Base-by-base conservation (phyloP, 2,888 invertebrate species). In the Cotesia congregata region DNA sequence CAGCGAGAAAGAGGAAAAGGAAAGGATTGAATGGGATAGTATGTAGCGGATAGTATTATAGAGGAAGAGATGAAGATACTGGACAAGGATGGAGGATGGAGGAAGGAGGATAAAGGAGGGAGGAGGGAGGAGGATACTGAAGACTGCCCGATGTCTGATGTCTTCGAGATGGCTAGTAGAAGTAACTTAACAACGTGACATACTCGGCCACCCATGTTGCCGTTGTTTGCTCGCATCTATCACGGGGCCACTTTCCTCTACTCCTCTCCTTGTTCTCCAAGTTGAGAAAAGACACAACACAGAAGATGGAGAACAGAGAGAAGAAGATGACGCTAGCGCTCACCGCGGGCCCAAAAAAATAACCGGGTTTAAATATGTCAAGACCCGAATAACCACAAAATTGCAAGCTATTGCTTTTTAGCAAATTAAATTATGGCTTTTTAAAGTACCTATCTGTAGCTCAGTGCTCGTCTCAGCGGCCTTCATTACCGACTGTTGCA, bases 181-280 rank as follows among this genome's bases (percentile, higher is more conserved):
- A 79, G 75, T 72, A 74, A 77, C 79, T 80, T 76, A 81, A 82
- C 81, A 82, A 83, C 85, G 85, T 88, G 88, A 88, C 86, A 87
- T 84, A 84, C 83, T 86, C 86, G 86, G 85, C 89, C 88, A 89
- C 89, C 89, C 89, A 88, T 88, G 88, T 87, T 84, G 88, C 82
- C 83, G 87, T 86, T 85, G 86, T 85, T 87, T 84, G 87, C 86
- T 87, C 87, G 87, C 87, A 88, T 88, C 88, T 89, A 88, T 88
- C 88, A 88, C 86, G 85, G 85, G 86, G 87, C 85, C 88, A 89
- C 88, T 88, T 89, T 79, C 79, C 79, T 76, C 77, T 78, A 76
- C 77, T 78, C 75, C 79, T 77, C 77, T 78, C 80, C 65, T 61
- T 74, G 72, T 74, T 76, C 76, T 74, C 78, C 30, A 78, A 80